phyloP scores from a whole-genome alignment of 2,113 vertebrate species.

The Ceyx cyanopectus region DNA sequence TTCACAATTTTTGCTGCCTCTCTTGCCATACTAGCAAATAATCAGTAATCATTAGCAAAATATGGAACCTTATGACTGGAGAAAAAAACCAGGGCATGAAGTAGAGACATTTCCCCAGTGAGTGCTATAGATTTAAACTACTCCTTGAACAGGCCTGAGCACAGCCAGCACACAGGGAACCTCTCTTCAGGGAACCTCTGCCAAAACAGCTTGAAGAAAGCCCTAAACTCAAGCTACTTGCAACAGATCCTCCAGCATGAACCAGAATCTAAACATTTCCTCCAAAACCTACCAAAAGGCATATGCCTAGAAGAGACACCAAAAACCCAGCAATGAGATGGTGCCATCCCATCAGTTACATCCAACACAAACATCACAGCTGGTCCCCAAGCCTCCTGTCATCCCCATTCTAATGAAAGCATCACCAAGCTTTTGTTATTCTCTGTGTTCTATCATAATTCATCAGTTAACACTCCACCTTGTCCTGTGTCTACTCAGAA shows the following conservation, averaged over 20 bases:
- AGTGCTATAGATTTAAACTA: not conserved
- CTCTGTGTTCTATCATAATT: fast-evolving
- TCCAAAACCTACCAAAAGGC: not conserved
- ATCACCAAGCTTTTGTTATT: fast-evolving
- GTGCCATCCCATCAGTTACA: not conserved
- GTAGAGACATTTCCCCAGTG: not conserved
- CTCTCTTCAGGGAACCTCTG: not conserved
- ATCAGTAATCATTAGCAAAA: not conserved
- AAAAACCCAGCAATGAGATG: not conserved
- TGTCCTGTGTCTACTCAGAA: not conserved
- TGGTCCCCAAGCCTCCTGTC: not conserved
- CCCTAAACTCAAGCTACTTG: not conserved
- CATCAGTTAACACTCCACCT: not conserved
- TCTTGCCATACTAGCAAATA: not conserved
- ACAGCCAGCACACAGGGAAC: not conserved
- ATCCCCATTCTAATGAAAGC: not conserved
- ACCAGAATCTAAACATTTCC: not conserved
- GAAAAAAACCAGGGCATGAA: not conserved
- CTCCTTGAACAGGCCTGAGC: not conserved
- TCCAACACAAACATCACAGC: not conserved
- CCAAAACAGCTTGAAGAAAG: not conserved
- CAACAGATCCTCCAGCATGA: not conserved
- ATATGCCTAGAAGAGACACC: not conserved
- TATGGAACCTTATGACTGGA: not conserved
- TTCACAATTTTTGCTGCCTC: not conserved